Conservation (phyloP, 2,797 vertebrate species). For the Distichodus sexfasciatus region DNA sequence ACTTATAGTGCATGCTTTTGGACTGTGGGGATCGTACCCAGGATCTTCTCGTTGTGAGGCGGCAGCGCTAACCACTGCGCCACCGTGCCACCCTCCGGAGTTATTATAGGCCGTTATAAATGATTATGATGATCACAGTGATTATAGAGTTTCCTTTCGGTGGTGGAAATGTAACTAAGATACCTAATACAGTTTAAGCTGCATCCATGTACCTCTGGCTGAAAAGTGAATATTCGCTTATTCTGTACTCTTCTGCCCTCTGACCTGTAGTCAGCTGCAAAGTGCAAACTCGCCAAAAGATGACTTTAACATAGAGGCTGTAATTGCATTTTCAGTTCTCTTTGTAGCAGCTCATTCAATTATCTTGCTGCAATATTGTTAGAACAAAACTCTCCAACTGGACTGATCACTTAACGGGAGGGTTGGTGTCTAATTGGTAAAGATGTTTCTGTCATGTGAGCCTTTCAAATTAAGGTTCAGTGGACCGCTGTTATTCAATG, state of each 20-base stretch:
- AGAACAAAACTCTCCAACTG: background rate
- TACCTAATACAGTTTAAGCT: background rate
- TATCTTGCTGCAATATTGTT: background rate
- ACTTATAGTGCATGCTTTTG: too few relatives aligned
- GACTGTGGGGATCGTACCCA: too few relatives aligned
- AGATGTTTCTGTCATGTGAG: background rate
- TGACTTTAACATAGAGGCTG: background rate
- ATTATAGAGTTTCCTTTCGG: too few relatives aligned
- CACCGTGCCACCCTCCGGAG: too few relatives aligned
- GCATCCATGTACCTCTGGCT: background rate
- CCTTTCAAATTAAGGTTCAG: background rate
- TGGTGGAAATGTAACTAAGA: too few relatives aligned
- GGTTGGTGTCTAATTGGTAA: constrained; percentile 12
- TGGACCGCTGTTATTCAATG: background rate
- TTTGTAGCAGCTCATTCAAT: background rate
- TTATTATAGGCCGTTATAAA: too few relatives aligned
- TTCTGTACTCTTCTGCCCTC: background rate
- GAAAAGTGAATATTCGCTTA: too few relatives aligned
- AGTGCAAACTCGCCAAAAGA: background rate
- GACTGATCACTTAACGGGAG: background rate
- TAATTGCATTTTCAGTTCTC: background rate
- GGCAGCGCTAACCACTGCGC: too few relatives aligned
- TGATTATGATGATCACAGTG: too few relatives aligned
- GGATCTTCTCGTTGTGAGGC: too few relatives aligned
- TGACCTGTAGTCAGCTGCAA: background rate